Base-by-base conservation (phyloP, 2,797 vertebrate genomes). In the Naso thynnoides region DNA sequence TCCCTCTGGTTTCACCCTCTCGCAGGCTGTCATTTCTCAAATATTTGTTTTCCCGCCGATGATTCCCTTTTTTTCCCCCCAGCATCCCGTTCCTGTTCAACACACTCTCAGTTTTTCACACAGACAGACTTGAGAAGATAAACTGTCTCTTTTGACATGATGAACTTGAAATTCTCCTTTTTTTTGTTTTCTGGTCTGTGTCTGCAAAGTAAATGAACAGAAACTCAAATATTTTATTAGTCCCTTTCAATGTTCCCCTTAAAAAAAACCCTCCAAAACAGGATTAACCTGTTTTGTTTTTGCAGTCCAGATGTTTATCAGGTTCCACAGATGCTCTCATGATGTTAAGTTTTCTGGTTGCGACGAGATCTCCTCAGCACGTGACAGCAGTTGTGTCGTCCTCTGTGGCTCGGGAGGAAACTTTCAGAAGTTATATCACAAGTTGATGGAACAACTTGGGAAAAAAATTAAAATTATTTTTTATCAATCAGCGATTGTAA, bases 21-120 rank as follows among this genome's bases (percentile, higher is more conserved):
- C 60, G 50, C 9, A 73, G 76, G 56, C 74, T 83, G 67, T 79
- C 80, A 79, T 86, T 85, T 82, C 78, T 82, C 75, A 88, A 81
- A 89, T 84, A 85, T 84, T 89, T 86, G 77, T 52, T 71, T 74
- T 70, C 54, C 58, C 29, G 14, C 78, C 66, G 80, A 42, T 70
- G 70, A 50, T 49, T 48, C 29, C 81, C 23, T 27, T 5, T 70
- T 54, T n/a, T 3, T 64, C 9, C 16, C 14, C 2, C 8, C 49
- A 21, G 7, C 39, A 6, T 27, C 42, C 27, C 41, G 10, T 60
- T 15, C 73, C 16, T 60, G 29, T 8, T 31, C 31, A 4, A 4
- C 31, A 31, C 31, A 31, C 31, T 31, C 31, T 4, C 31, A n/a
- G n/a, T n/a, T n/a, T n/a, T n/a, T n/a, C n/a, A n/a, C n/a, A n/a